Percentiles rank a stretch among this genome's conserved stretches.
Conservation (phyloP, 2,888 invertebrate genomes). For the Spilosoma lubricipeda region DNA sequence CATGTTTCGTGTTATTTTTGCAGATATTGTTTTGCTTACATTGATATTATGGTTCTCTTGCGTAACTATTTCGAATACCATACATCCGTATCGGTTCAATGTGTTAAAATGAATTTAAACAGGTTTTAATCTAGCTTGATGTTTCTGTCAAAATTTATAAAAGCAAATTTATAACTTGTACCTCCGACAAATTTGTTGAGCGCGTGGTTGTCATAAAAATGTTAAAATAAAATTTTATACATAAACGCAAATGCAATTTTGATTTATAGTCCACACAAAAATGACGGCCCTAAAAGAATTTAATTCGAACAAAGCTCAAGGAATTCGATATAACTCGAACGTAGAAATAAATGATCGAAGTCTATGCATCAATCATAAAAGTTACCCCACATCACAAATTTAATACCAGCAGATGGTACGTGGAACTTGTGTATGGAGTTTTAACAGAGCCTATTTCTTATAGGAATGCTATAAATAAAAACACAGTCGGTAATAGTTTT, state of each 20-base stretch:
- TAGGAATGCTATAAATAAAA: neutral
- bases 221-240: slow-evolving; percentile 18
- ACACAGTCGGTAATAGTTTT: slow-evolving; percentile 13
- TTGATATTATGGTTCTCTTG: too few species aligned
- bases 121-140: too few species aligned
- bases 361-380: slow-evolving; percentile 54
- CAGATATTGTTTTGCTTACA: too few species aligned
- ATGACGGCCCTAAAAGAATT: slow-evolving; percentile 27
- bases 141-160: too few species aligned
- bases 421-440: slow-evolving; percentile 17
- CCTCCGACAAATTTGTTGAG: too few species aligned
- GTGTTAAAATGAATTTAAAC: too few species aligned
- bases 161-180: too few species aligned
- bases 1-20: too few species aligned
- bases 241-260: slow-evolving; percentile 43
- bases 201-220: slow-evolving; percentile 3
- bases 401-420: slow-evolving; percentile 32
- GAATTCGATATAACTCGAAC: slow-evolving; percentile 33
- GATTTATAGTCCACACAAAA: slow-evolving; percentile 35
- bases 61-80: too few species aligned
- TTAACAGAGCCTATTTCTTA: slow-evolving; percentile 16
- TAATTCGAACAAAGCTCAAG: slow-evolving; percentile 25
- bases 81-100: too few species aligned
- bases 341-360: slow-evolving; percentile 50
- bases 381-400: slow-evolving; percentile 42